Base-by-base conservation (phyloP, 2,797 vertebrate species). In the Apogon hyalosoma region DNA sequence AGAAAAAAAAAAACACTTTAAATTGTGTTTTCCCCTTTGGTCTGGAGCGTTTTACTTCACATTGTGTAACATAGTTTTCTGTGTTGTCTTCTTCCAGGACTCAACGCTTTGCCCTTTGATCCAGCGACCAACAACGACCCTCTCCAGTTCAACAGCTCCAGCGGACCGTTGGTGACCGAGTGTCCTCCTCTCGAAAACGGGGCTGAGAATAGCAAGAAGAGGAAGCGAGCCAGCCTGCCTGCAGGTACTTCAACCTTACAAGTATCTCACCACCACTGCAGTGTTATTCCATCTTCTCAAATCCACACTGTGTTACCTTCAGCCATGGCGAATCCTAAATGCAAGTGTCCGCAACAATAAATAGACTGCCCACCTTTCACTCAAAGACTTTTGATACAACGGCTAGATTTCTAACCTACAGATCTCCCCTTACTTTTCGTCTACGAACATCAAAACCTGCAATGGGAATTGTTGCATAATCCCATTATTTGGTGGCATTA, bases 61-160 rank as follows among this genome's bases (percentile, higher is more conserved):
- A 57, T 18, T 13, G 55, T 51, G 0, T 53, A 62, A 49, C 5
- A 13, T 50, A 19, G 4, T 24, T 21, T 39, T 85, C n/a, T 71
- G 7, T 67, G 16, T 78, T 75, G 67, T 73, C 73, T 84, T n/a
- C 81, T 84, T 70, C 42, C 78, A 98, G 97, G 95, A 83, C 93
- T 98, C 88, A 97, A 93, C 87, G 87, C 94, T 63, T 87, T 97
- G 83, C 81, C 96, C 78, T 97, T 97, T 81, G 96, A 96, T 85
- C 94, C 96, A 57, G 73, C 93, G 55, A 77, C 90, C 90, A 94
- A 91, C 91, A 95, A 92, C 77, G 92, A 96, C 70, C 89, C 95
- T 33, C 89, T 97, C 78, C 95, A 95, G 66, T 94, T 96, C 73
- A 90, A 61, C 89, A 82, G 86, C n/a, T 68, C 95, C 47, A 84